A percentile compares a stretch with the other conserved stretches of the same genome.
Conservation (phyloP, 1,140 invertebrate species). For the Helicoverpa zea region DNA sequence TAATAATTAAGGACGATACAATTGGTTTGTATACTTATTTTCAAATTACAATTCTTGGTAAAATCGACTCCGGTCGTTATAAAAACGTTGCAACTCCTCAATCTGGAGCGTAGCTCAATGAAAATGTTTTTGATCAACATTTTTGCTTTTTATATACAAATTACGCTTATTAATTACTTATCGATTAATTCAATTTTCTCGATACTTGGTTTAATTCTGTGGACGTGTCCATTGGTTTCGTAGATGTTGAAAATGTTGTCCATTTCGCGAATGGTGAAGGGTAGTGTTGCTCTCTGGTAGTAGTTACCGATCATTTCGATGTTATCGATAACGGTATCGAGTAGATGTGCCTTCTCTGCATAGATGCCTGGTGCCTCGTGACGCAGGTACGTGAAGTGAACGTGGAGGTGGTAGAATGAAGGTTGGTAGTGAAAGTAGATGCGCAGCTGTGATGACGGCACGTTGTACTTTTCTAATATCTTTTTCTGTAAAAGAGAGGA, state of each 20-base stretch:
- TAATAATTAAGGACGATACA: slow-evolving; percentile 83
- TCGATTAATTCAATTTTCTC: slow-evolving; percentile 73
- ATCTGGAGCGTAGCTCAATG: slow-evolving; percentile 86
- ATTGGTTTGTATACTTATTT: slow-evolving; percentile 83
- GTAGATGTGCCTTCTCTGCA: slow-evolving; percentile 94
- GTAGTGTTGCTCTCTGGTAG: slow-evolving; percentile 93
- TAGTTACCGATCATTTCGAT: slow-evolving; percentile 94
- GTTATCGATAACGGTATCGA: slow-evolving; percentile 96
- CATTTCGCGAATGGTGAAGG: slow-evolving; percentile 90
- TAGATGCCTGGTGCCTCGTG: slow-evolving; percentile 94
- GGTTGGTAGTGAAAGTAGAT: slow-evolving; percentile 98
- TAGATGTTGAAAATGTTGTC: slow-evolving; percentile 87
- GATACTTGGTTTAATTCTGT: slow-evolving; percentile 68
- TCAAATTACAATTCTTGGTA: slow-evolving; percentile 79
- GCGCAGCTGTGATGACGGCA: slow-evolving; percentile 91
- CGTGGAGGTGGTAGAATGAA: slow-evolving; percentile 98
- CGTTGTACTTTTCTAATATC: slow-evolving; percentile 93
- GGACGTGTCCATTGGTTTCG: slow-evolving; percentile 79
- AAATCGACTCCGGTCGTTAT: slow-evolving; percentile 83
- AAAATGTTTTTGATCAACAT: slow-evolving; percentile 85
- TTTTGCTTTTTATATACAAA: slow-evolving; percentile 61
- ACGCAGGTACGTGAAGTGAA: slow-evolving; percentile 96
- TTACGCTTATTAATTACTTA: slow-evolving; percentile 69
- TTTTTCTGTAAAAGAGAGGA: slow-evolving; percentile 87
- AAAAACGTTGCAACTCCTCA: slow-evolving; percentile 87